phyloP scores from a whole-genome alignment of 2,888 invertebrate species.

The Melanotus villosus region DNA sequence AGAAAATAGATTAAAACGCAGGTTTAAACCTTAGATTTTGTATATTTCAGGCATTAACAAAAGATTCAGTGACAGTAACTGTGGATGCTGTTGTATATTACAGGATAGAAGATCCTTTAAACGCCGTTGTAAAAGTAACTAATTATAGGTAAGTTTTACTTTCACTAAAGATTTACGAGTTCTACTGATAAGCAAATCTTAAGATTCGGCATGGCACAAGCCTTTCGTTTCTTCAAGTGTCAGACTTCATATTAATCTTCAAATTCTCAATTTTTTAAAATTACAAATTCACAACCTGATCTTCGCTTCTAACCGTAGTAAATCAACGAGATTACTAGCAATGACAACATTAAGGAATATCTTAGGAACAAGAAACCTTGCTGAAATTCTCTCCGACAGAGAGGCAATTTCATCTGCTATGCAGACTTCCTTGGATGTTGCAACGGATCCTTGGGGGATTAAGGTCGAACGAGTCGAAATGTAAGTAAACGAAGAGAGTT shows the following conservation, averaged over 20 bases:
- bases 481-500: conserved; percentile 72
- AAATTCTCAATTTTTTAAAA: too few species aligned
- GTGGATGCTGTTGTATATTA: conserved; percentile 94
- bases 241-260: too few species aligned
- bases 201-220: too few species aligned
- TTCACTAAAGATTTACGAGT: too few species aligned
- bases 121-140: conserved; percentile 81
- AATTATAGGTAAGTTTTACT: conserved; percentile 77
- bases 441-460: conserved; percentile 94
- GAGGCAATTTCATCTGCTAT: conserved; percentile 93
- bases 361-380: conserved; percentile 91
- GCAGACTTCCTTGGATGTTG: conserved; percentile 88
- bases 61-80: conserved; percentile 94
- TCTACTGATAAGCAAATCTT: too few species aligned
- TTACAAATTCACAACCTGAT: too few species aligned
- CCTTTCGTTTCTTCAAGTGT: too few species aligned
- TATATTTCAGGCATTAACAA: conserved; percentile 81
- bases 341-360: conserved; percentile 92
- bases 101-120: conserved; percentile 84
- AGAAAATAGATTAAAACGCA: too few species aligned
- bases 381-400: conserved; percentile 93
- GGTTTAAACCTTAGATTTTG: too few species aligned
- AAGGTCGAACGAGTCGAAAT: conserved; percentile 96
- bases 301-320: too few species aligned
- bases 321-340: conserved; percentile 85